Evolutionary conservation across 1,140 invertebrate genomes (phyloP).

Genomic region (Drosophila dunni): DNA sequence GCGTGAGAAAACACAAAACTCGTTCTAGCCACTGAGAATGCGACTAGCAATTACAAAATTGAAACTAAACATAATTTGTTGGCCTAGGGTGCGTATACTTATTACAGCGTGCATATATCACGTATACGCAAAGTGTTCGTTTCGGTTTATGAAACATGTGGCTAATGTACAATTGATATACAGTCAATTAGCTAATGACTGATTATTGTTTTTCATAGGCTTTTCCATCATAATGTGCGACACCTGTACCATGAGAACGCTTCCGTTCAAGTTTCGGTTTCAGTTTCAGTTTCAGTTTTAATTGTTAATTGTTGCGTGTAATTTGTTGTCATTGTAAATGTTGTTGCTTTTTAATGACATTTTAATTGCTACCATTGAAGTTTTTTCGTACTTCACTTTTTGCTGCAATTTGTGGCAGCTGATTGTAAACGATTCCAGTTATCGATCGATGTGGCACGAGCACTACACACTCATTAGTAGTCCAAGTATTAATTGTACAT

Average conservation of each 20-base stretch:
- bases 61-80: constrained; percentile 8
- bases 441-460: constrained; percentile 4
- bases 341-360: constrained; percentile 16
- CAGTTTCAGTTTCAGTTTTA: background rate
- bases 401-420: constrained; percentile 39
- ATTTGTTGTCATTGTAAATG: constrained; percentile 28
- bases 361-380: constrained; percentile 38
- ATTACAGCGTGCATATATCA: constrained; percentile 18
- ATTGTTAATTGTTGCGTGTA: background rate
- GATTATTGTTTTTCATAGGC: constrained; percentile 7
- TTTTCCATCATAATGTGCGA: background rate
- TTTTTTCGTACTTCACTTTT: constrained; percentile 2
- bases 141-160: background rate
- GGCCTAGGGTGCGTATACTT: constrained; percentile 33
- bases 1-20: constrained; percentile 58
- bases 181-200: background rate
- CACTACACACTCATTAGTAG: constrained; percentile 13
- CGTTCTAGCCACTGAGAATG: constrained; percentile 3
- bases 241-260: constrained; percentile 6
- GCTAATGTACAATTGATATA: constrained; percentile 18
- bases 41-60: background rate
- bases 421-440: constrained; percentile 22
- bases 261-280: constrained; percentile 14
- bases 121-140: constrained; percentile 11
- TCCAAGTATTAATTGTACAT: background rate